Base-by-base conservation (phyloP, 2,888 invertebrate species). In the Chymomyza procnemis region DNA sequence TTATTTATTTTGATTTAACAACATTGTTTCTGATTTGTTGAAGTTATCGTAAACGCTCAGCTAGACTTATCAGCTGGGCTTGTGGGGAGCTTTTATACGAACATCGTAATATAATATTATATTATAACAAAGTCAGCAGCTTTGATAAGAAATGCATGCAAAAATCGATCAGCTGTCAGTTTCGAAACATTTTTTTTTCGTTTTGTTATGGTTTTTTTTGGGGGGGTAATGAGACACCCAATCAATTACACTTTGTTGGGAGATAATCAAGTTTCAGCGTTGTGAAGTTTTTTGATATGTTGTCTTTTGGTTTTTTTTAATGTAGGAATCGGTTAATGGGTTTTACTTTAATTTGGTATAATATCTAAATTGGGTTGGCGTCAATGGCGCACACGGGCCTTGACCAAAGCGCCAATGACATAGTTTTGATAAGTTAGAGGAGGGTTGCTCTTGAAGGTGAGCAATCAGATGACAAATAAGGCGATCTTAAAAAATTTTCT, bases 101-200 rank as follows among this genome's bases (percentile, higher is more conserved):
- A 18, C 34, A 57, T 47, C 21, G 30, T 6, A 26, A 66, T 68
- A 66, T n/a, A 67, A 66, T 16, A 64, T 47, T 62, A 66, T 62
- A 41, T 12, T 41, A 74, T 64, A 62, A 21, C 52, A 74, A 78
- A 78, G 58, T 64, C 56, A 68, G 48, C 64, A 50, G 67, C 34
- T 19, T 12, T 69, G 79, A 76, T 72, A 76, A 73, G 67, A 58
- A 26, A 70, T 41, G 67, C 80, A 85, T 83, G 88, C 84, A 85
- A 87, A 83, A 83, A 83, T 83, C 82, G 82, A 83, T 83, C 88
- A 85, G 84, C 73, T 83, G 82, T 79, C 82, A 67, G 61, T 41
- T 12, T 0, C 12, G 12, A 41, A 12, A 12, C 12, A 0, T 12
- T 41, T 41, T 34, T 3, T 22, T 16, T 34, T 57, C 8, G n/a